These are phyloP conservation scores for Apostichopus japonicus DNA, from an alignment of 35 echinoderm and acorn worm species.

Conservation along the genomic window DNA sequence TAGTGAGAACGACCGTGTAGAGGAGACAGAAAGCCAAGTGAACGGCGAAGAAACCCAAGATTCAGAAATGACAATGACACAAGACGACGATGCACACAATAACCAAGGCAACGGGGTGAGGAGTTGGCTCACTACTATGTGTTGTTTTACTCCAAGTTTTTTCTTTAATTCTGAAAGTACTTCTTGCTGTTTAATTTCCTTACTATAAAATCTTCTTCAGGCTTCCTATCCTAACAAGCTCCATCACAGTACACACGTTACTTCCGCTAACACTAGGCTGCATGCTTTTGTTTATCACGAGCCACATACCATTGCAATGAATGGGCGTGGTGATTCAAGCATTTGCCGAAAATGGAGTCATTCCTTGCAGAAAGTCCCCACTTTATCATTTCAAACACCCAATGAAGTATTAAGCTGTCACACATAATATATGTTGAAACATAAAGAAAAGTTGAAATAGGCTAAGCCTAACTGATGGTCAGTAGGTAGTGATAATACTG, in stretches of 20 bases:
- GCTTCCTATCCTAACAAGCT: conserved; percentile 14
- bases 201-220: background rate
- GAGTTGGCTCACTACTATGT: background rate
- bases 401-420: too few species aligned
- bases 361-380: too few species aligned
- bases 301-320: background rate
- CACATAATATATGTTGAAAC: too few species aligned
- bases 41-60: conserved; percentile 27
- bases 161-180: background rate
- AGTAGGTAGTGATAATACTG: too few species aligned
- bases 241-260: background rate
- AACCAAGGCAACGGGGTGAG: conserved; percentile 23
- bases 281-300: conserved; percentile 26
- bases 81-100: conserved; percentile 6
- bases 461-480: too few species aligned
- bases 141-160: background rate
- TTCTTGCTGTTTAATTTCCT: background rate
- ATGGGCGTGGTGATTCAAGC: conserved; percentile 21
- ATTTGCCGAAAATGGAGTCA: background rate
- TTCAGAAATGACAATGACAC: conserved; percentile 45
- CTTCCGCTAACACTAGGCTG: conserved; percentile 50
- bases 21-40: background rate
- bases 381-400: too few species aligned
- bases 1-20: conserved; percentile 2
- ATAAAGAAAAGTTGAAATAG: too few species aligned